A percentile compares a stretch with the other conserved stretches of the same genome.
Evolutionary conservation across 30 jellyfish, hydroid and myxozoan genomes (phyloP).

Genomic region (Hydractinia symbiolongicarpus): DNA sequence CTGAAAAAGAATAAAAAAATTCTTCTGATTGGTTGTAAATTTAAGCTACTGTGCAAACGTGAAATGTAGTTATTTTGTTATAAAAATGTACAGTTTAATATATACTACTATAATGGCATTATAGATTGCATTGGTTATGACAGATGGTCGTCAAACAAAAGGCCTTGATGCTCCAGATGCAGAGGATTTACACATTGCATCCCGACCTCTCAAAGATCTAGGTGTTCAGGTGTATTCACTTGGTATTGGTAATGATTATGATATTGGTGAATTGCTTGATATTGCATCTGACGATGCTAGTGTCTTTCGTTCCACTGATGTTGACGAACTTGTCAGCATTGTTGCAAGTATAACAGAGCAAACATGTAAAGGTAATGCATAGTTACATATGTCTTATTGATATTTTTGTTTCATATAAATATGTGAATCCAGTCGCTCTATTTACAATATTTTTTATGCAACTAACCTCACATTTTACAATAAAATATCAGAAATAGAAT

Average conservation of each 20-base stretch:
- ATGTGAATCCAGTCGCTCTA: too few relatives aligned
- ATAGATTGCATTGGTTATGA: slow-evolving; percentile 84
- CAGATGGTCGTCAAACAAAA: slow-evolving; percentile 96
- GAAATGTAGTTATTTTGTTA: not conserved
- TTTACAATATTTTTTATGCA: too few relatives aligned
- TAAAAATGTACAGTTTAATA: not conserved
- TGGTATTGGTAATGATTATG: slow-evolving; percentile 88
- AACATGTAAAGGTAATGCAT: slow-evolving; percentile 75
- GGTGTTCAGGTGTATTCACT: slow-evolving; percentile 89
- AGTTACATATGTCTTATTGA: not conserved
- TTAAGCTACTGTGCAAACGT: not conserved
- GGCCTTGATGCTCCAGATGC: slow-evolving; percentile 82
- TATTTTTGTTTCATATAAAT: not conserved
- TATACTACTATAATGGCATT: not conserved
- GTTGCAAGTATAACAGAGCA: slow-evolving; percentile 83
- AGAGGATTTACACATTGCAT: slow-evolving; percentile 80
- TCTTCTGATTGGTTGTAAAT: too few relatives aligned
- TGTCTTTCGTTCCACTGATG: slow-evolving; percentile 83
- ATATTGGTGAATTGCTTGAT: slow-evolving; percentile 92
- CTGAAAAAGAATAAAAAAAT: too few relatives aligned
- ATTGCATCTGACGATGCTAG: slow-evolving; percentile 98
- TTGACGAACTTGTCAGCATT: slow-evolving; percentile 72
- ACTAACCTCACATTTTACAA: too few relatives aligned
- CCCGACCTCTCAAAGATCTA: slow-evolving; percentile 77
- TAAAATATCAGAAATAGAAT: too few relatives aligned